Base-by-base conservation (phyloP, 2,113 vertebrate genomes). In the Empidonax alnorum region DNA sequence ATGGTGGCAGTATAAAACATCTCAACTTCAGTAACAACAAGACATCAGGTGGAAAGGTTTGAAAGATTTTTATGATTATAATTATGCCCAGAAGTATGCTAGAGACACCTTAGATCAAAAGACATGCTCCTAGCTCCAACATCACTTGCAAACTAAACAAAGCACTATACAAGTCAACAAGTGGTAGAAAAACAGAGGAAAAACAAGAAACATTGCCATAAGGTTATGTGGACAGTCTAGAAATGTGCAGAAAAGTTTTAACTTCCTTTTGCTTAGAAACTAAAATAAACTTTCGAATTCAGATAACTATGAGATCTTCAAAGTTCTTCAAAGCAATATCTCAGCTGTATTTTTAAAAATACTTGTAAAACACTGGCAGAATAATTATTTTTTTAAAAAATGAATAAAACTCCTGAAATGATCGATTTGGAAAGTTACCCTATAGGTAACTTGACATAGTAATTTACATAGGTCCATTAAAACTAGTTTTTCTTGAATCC, bases 71-170 rank as follows among this genome's bases (percentile, higher is more conserved):
- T 87, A 96, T 89, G 44, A 87, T 85, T 62, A 94, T 89, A 94
- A 96, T 96, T 94, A 89, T 95, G 78, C 89, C 93, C 87, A 94
- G 93, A 94, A 87, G 91, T 93, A 84, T 67, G 62, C 37, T 96
- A 73, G 77, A 89, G 81, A 72, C 52, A 72, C 47, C 76, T 63
- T 14, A 93, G 86, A 93, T 94, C 92, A 94, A 90, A 91, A 89
- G 73, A 89, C 61, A 92, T 66, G 52, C 61, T 94, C 88, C 61
- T 87, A 87, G 56, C 68, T 93, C 52, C 55, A 80, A 23, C 27
- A 37, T 4, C 23, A 4, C 83, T 95, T 87, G 76, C 65, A 87
- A 87, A 92, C 75, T 66, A 95, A 93, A 95, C 77, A 88, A 96
- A 93, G 75, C 83, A 84, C 75, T 90, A 69, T 73, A 73, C 19